Evolutionary conservation across 2,113 vertebrate genomes (phyloP).

Genomic region (Corythornis madagascariensis): DNA sequence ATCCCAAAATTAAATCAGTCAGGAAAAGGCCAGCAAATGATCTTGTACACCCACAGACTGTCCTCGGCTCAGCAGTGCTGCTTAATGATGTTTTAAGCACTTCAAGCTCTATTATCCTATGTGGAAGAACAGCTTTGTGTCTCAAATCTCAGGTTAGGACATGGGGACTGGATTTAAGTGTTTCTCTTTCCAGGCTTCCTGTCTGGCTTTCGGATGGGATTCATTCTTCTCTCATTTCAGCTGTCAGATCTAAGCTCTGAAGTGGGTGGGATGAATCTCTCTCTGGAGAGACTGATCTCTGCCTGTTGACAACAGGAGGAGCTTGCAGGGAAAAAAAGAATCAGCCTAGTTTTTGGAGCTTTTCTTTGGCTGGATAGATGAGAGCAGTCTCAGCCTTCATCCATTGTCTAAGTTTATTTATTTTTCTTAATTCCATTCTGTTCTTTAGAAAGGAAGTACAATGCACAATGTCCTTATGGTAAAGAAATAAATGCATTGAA

Average conservation of each 20-base stretch:
- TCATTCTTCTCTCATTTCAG: constrained; percentile 10
- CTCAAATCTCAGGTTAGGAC: constrained; percentile 46
- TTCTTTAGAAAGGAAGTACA: background rate
- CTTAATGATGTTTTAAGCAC: constrained; percentile 49
- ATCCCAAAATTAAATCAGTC: constrained; percentile 30
- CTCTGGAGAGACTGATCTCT: constrained; percentile 28
- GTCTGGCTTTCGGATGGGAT: constrained; percentile 3
- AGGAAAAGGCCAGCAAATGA: constrained; percentile 5
- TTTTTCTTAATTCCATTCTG: background rate
- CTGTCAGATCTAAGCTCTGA: constrained; percentile 38
- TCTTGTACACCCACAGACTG: background rate
- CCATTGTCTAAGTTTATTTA: background rate
- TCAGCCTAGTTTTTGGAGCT: background rate
- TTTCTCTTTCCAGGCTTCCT: constrained; percentile 33
- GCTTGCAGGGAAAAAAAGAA: background rate
- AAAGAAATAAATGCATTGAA: constrained; percentile 25
- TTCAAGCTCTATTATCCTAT: constrained; percentile 28
- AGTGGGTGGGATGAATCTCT: constrained; percentile 56
- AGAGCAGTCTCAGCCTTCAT: background rate
- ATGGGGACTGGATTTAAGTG: constrained; percentile 35
- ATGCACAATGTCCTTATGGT: background rate
- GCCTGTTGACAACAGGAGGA: constrained; percentile 57
- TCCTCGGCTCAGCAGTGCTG: constrained; percentile 39
- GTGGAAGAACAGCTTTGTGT: constrained; percentile 26
- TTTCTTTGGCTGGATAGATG: background rate